These are phyloP conservation scores for Hydrocynus forskahlii DNA, from an alignment of 2,797 vertebrate genomes.

Conservation along the genomic window DNA sequence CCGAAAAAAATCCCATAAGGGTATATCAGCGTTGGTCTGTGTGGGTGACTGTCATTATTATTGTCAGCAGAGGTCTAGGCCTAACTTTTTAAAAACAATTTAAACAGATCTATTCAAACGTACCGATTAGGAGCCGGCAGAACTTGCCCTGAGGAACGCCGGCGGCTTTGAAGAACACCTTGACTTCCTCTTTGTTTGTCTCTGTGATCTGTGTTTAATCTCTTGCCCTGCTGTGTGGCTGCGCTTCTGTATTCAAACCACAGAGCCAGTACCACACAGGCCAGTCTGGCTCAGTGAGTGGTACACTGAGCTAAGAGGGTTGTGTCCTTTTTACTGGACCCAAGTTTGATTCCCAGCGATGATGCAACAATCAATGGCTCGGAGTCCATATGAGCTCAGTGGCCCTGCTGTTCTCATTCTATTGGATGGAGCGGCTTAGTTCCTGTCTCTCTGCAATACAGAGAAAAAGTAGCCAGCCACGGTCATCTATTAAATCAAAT, in stretches of 20 bases:
- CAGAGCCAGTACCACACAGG: slow-evolving; percentile 55
- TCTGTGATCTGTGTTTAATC: slow-evolving; percentile 68
- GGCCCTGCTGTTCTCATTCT: slow-evolving; percentile 65
- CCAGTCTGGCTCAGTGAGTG: slow-evolving; percentile 5
- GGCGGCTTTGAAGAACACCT: slow-evolving; percentile 68
- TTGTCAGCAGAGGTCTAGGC: background rate
- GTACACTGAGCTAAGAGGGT: slow-evolving; percentile 5
- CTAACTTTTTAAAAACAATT: background rate
- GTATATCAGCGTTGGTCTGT: background rate
- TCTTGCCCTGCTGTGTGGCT: slow-evolving; percentile 68
- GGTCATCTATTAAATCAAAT: background rate
- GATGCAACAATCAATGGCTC: background rate
- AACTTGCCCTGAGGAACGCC: background rate
- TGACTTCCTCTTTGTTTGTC: slow-evolving; percentile 70
- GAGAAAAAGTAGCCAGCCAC: background rate
- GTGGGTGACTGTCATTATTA: background rate
- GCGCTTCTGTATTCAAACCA: slow-evolving; percentile 66
- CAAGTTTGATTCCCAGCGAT: slow-evolving; percentile 3
- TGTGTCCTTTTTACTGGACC: slow-evolving; percentile 14
- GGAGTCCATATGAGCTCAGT: background rate
- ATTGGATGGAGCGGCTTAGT: slow-evolving; percentile 6
- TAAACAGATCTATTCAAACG: background rate
- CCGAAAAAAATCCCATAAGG: background rate
- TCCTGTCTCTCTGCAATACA: background rate
- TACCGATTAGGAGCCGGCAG: background rate